Base-by-base conservation (phyloP, 2,113 vertebrate species). In the Anser cygnoides region DNA sequence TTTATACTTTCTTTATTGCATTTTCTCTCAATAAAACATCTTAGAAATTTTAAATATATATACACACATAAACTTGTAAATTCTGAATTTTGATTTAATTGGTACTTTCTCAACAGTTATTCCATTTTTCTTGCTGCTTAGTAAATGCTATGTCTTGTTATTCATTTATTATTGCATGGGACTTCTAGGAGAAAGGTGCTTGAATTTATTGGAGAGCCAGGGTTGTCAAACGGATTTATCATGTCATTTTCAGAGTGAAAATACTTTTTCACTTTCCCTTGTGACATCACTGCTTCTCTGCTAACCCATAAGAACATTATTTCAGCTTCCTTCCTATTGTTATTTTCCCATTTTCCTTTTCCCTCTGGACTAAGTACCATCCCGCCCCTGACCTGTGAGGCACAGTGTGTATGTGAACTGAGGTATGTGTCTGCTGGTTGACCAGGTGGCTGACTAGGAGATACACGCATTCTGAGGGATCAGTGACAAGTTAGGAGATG, bases 401-500 rank as follows among this genome's bases (percentile, higher is more conserved):
- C 37, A 44, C 5, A 6, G 37, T 59, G 52, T 41, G 28, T 46
- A 25, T 71, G 3, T 83, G 83, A 77, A 86, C 22, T 55, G 43
- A 86, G 50, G 46, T 62, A 13, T 8, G 49, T 81, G 37, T 89
- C 73, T 95, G 55, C 83, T 91, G 62, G 35, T 75, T 95, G 78
- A 52, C 90, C 85, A 90, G 87, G 93, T 95, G 88, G 84, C 91
- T 92, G 76, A 54, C 59, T 78, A 39, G 76, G 73, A 87, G 83
- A 41, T 49, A 28, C n/a, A 71, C 35, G 52, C 31, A 52, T 93
- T 95, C 89, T 46, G 49, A 65, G 73, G 68, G 61, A 87, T 95
- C 84, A 59, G n/a, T 84, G 95, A 92, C 83, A 72, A 93, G 94
- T 55, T 55, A 91, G 90, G 90, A 95, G 91, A 91, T 84, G 55